Evolutionary conservation across 2,888 invertebrate species (phyloP), one percentile per base, ranked within the genome.

Genomic region (Thyatira batis): DNA sequence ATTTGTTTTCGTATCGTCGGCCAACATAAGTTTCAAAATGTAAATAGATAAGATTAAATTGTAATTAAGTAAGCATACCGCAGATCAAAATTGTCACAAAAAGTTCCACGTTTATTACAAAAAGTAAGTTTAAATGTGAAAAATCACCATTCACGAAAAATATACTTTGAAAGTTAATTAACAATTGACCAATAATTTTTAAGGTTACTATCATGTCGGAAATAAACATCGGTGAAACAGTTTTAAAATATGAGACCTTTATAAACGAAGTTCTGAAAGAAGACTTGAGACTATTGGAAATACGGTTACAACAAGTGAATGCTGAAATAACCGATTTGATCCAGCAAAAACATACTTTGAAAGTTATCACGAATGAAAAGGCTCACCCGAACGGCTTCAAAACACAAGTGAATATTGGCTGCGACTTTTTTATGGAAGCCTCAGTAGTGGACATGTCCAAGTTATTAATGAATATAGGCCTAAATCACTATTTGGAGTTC

Each of bases 371-470:
- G 49, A 92, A 93, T 54, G 92, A 92, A 30, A 85, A 89, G 2
- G 76, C 92, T 0, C 89, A 93, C 48, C 90, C 93, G 4, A 53
- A 78, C 20, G 89, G 91, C 1, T 89, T 89, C 50, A 90, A 90
- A 73, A 81, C 85, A 3, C 90, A 91, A 72, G 93, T 97, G 23
- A 96, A 97, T 77, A 85, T 98, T 27, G 97, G 97, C n/a, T 95
- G 95, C 67, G 96, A 95, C 79, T 95, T 97, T 65, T 97, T 96
- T 71, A 94, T 96, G 78, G 95, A 97, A 80, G 96, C 96, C 0
- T 88, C 94, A 52, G 94, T 97, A 51, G 85, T 92, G 50, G 94
- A 96, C 75, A 89, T 94, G 0, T 93, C 94, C 0, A 92, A 84
- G 43, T 93, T 97, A 50, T 86, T 95, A 21, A 92, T 97, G 21